Conservation (phyloP, 2,888 invertebrate genomes). For the Parapristionchus giblindavisi region DNA sequence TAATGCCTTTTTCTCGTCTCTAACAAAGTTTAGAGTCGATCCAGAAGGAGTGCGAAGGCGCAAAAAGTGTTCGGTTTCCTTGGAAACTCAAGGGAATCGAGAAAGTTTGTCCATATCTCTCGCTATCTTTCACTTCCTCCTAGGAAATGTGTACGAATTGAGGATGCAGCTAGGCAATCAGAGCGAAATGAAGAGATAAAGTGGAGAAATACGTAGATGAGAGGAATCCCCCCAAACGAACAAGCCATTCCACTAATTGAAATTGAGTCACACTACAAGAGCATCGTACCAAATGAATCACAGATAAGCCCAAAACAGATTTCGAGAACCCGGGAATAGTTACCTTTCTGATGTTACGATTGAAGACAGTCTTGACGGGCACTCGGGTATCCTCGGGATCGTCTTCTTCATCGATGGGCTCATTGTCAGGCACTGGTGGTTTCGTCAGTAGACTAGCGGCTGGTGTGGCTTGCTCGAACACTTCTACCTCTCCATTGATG, state of each 20-base stretch:
- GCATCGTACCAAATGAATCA: constrained; percentile 8
- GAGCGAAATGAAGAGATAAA: not conserved
- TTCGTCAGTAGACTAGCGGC: no score
- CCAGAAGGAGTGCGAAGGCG: no score
- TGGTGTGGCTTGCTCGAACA: not conserved
- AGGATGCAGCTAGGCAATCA: constrained; percentile 28
- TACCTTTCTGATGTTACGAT: constrained; percentile 21
- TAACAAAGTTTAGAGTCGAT: no score
- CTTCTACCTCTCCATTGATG: constrained; percentile 9
- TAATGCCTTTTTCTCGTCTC: not conserved
- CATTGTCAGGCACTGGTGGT: no score
- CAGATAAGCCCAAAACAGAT: no score
- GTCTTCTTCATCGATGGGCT: constrained; percentile 7
- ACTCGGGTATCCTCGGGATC: constrained; percentile 25
- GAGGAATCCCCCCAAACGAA: constrained; percentile 9
- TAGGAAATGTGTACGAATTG: not conserved
- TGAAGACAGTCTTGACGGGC: constrained; percentile 34
- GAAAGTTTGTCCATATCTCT: not conserved
- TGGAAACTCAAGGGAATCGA: not conserved
- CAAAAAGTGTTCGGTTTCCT: constrained; percentile 23
- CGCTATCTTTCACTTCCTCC: constrained; percentile 16
- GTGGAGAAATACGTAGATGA: not conserved
- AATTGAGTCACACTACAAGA: not conserved
- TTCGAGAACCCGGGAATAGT: no score
- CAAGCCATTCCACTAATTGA: not conserved